These are phyloP conservation scores for Nestor notabilis DNA, from an alignment of 2,113 vertebrate species.

Conservation along the genomic window DNA sequence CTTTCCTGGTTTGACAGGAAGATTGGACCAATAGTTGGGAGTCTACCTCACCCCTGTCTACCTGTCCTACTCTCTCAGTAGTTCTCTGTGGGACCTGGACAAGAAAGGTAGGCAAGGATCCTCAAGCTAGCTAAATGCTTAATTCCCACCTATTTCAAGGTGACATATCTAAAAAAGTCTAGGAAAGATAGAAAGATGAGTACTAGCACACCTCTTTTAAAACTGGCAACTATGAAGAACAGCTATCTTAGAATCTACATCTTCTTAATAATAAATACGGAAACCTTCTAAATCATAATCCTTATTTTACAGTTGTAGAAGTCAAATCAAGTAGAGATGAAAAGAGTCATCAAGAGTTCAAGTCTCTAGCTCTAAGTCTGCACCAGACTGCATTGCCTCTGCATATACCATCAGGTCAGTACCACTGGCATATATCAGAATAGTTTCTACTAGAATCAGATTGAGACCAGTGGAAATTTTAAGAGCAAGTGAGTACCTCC, in stretches of 20 bases:
- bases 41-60: background rate
- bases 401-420: accelerated
- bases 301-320: background rate
- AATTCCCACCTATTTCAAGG: background rate
- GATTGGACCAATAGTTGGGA: background rate
- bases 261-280: background rate
- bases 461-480: background rate
- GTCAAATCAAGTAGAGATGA: background rate
- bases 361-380: background rate
- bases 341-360: background rate
- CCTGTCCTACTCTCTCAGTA: background rate
- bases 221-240: background rate
- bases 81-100: background rate
- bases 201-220: background rate
- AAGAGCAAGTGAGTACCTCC: background rate
- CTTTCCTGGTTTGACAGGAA: background rate
- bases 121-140: background rate
- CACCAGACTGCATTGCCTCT: background rate
- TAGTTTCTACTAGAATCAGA: background rate
- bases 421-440: background rate
- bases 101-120: background rate
- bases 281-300: background rate
- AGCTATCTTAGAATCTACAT: background rate
- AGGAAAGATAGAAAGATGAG: background rate
- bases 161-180: background rate